Evolutionary conservation across 1,140 invertebrate species (phyloP), one percentile per base, ranked within the genome.

Genomic region (Drosophila lini): DNA sequence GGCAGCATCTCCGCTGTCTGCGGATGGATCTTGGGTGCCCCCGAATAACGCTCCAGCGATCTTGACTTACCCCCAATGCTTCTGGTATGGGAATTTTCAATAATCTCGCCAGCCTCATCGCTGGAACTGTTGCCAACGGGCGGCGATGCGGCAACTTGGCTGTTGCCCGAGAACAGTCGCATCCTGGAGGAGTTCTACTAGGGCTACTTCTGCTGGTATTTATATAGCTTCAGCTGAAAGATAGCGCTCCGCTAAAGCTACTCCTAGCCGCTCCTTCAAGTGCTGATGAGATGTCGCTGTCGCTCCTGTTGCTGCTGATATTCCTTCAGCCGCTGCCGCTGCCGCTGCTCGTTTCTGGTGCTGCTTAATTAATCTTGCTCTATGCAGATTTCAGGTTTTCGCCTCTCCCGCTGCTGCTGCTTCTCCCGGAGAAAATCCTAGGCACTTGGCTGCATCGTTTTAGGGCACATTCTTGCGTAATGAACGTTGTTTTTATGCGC

Each of bases 401-500:
- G 28, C 55, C 38, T 15, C 36, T 40, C 19, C 57, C 58, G 8
- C 31, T 55, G 36, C 32, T 64, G 55, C 40, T 55, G 19, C 34
- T 58, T 13, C 61, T 52, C 31, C 22, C 36, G 36, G 63, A 19
- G 45, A 67, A 52, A 45, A 34, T 70, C 62, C 77, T 80, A 79
- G 60, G 70, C 80, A 79, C 78, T 89, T 81, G 53, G 73, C 50
- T 81, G 81, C 84, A 89, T 84, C 84, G 84, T 89, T 89, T 89
- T 89, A 89, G 84, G 84, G 84, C 84, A 90, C 85, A 89, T 89
- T 89, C 84, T 89, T 89, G 85, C 84, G 78, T 89, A 90, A 89
- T 89, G 81, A 90, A 79, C 69, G 81, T 48, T 67, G 74, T 60
- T 71, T 56, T 63, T 78, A 71, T 71, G 36, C 67, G 69, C 69